Conservation (phyloP, 2,113 vertebrate genomes). For the Oxygymnocypris stewartii region DNA sequence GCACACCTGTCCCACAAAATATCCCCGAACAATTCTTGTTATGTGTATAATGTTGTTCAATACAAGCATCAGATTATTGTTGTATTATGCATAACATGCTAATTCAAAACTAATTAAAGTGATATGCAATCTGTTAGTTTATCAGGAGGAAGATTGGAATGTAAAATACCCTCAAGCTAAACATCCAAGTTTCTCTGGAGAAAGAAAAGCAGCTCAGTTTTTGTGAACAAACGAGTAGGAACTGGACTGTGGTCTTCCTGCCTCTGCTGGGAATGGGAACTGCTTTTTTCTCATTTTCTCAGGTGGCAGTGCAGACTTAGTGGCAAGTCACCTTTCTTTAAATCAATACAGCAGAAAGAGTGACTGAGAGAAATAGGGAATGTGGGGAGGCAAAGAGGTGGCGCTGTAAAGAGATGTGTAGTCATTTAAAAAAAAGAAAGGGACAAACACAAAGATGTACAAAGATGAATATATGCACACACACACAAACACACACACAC, state of each 20-base stretch:
- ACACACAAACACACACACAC: too few species aligned
- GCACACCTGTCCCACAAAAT: slow-evolving; percentile 19
- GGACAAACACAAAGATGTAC: neutral
- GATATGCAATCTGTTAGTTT: slow-evolving; percentile 29
- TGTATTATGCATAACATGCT: neutral
- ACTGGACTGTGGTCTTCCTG: slow-evolving; percentile 41
- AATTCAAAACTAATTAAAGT: slow-evolving; percentile 41
- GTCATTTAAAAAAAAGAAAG: neutral
- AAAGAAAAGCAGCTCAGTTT: slow-evolving; percentile 45
- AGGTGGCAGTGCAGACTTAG: slow-evolving; percentile 45
- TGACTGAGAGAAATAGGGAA: slow-evolving; percentile 2
- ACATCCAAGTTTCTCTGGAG: slow-evolving; percentile 7
- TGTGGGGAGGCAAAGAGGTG: slow-evolving; percentile 10
- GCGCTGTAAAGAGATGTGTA: neutral
- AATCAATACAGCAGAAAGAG: slow-evolving; percentile 51
- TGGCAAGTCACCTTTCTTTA: slow-evolving; percentile 60
- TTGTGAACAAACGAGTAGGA: slow-evolving; percentile 30
- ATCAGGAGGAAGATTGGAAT: slow-evolving; percentile 35
- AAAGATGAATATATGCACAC: too few species aligned
- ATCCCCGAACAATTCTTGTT: slow-evolving; percentile 24
- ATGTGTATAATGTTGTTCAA: slow-evolving; percentile 28
- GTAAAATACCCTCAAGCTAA: slow-evolving; percentile 17
- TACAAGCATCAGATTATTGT: slow-evolving; percentile 19
- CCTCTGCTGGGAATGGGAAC: slow-evolving; percentile 52
- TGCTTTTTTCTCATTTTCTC: slow-evolving; percentile 57